phyloP scores from a whole-genome alignment of 2,113 vertebrate genomes.

The Chelonoidis abingdonii region DNA sequence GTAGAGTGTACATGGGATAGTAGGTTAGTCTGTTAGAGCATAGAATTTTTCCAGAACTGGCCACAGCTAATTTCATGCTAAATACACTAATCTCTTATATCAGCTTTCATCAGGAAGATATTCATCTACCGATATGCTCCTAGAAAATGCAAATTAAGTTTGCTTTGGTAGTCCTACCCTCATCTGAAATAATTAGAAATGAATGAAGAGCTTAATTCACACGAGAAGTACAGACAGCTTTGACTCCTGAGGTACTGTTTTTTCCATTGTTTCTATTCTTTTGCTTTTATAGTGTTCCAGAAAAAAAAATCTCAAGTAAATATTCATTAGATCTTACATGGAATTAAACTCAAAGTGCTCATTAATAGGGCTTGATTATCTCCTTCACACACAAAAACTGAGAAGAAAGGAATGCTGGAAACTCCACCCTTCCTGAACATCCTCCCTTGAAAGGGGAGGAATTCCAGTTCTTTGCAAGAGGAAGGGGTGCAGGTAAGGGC shows the following conservation, averaged over 20 bases:
- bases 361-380: not conserved
- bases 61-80: slow-evolving; percentile 57
- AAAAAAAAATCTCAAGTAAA: not conserved
- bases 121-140: slow-evolving; percentile 32
- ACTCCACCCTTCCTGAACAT: not conserved
- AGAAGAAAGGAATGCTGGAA: not conserved
- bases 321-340: not conserved
- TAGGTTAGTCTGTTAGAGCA: not conserved
- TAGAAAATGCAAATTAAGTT: slow-evolving; percentile 56
- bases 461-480: not conserved
- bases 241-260: not conserved
- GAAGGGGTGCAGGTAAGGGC: not conserved
- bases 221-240: not conserved
- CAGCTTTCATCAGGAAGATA: slow-evolving; percentile 52
- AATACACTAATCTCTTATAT: slow-evolving; percentile 41
- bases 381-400: accelerated
- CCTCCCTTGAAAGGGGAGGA: not conserved
- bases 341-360: not conserved
- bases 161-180: not conserved
- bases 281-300: not conserved
- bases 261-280: not conserved
- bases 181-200: slow-evolving; percentile 39
- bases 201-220: not conserved
- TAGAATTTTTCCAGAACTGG: slow-evolving; percentile 45
- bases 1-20: slow-evolving; percentile 14